Conservation (phyloP, 2,888 invertebrate species). For the Volucella inflata region DNA sequence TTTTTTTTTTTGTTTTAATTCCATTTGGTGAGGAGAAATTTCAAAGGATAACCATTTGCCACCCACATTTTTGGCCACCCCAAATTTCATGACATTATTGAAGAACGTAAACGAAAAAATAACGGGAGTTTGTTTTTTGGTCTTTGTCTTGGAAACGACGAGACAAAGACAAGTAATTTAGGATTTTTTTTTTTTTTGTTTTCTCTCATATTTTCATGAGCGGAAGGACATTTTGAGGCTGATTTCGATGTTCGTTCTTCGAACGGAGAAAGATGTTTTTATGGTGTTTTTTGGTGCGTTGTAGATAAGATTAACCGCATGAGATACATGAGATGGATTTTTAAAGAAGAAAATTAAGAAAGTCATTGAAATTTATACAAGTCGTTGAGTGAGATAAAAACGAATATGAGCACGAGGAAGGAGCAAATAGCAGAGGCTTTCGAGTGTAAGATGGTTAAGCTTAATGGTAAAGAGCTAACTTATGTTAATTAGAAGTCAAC, state of each 20-base stretch:
- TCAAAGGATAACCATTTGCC: constrained; percentile 43
- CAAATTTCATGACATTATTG: constrained; percentile 7
- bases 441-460: no score
- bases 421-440: no score
- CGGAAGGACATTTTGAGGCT: constrained; percentile 37
- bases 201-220: no score
- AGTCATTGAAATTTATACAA: neutral
- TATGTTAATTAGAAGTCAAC: no score
- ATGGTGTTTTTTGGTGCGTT: constrained; percentile 47
- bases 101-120: neutral
- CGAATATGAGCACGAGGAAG: no score
- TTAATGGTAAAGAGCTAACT: no score
- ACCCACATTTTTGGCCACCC: constrained; percentile 20
- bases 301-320: constrained; percentile 60
- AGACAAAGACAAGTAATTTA: constrained; percentile 43
- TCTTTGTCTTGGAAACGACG: neutral
- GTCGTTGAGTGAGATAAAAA: no score
- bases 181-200: constrained; percentile 18
- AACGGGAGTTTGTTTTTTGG: neutral
- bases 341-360: neutral
- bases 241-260: constrained; percentile 17
- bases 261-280: constrained; percentile 18
- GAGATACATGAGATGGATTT: constrained; percentile 19
- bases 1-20: constrained; percentile 51
- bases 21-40: constrained; percentile 1